Percentiles rank a stretch among this genome's conserved stretches.
These are phyloP conservation scores for Scomber colias DNA, from an alignment of 2,113 vertebrate species.

Conservation along the genomic window DNA sequence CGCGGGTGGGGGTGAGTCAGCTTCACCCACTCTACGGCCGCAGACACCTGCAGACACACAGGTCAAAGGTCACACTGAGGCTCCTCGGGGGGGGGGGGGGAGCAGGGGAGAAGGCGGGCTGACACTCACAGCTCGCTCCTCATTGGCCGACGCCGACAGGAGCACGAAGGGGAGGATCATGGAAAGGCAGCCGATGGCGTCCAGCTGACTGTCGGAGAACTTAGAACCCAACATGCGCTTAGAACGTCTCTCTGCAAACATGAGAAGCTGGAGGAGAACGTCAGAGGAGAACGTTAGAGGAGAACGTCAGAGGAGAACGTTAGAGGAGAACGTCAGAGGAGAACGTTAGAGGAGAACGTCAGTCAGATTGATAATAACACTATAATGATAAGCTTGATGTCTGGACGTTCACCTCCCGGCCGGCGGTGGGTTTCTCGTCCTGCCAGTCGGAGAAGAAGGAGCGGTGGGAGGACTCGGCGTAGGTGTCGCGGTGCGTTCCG, in stretches of 20 bases:
- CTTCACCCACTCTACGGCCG: conserved; percentile 73
- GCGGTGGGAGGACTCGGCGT: conserved; percentile 81
- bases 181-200: conserved; percentile 81
- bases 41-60: conserved; percentile 62
- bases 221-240: conserved; percentile 13
- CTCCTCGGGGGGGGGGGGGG: too few relatives aligned
- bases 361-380: too few relatives aligned
- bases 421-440: conserved; percentile 39
- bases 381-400: too few relatives aligned
- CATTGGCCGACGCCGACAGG: conserved; percentile 71
- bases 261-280: conserved; percentile 58
- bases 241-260: conserved; percentile 75
- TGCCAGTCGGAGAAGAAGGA: conserved; percentile 80
- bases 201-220: conserved; percentile 73
- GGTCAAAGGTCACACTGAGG: neutral
- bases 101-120: too few relatives aligned
- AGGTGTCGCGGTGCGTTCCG: conserved; percentile 75
- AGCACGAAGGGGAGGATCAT: conserved; percentile 79
- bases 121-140: conserved; percentile 74
- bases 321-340: too few relatives aligned
- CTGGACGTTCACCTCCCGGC: conserved; percentile 55
- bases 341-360: too few relatives aligned
- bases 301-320: too few relatives aligned
- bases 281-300: too few relatives aligned
- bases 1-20: conserved; percentile 81